These are phyloP conservation scores for Scaptomyza caliginosa DNA, from an alignment of 2,888 invertebrate species.

Conservation along the genomic window DNA sequence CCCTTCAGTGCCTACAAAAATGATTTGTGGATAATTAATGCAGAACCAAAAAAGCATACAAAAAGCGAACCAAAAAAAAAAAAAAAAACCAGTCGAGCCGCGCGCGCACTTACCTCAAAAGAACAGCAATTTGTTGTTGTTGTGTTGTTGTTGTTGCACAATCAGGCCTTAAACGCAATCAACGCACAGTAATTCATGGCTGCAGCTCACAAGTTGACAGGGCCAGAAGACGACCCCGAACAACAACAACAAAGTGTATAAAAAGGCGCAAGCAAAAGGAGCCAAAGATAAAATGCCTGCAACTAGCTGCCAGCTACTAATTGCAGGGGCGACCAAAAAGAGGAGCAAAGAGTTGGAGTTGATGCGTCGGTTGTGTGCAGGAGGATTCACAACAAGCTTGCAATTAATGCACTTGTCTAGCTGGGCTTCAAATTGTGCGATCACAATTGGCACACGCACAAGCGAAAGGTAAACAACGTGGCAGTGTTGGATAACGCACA, in stretches of 20 bases:
- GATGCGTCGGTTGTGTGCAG: background rate
- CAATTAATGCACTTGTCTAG: slow-evolving; percentile 38
- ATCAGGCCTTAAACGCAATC: slow-evolving; percentile 78
- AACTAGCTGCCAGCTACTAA: slow-evolving; percentile 67
- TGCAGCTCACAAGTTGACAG: slow-evolving; percentile 58
- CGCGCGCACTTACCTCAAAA: slow-evolving; percentile 50
- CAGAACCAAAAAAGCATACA: slow-evolving; percentile 45
- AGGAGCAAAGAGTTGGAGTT: background rate
- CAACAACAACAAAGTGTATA: background rate
- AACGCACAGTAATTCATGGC: slow-evolving; percentile 78
- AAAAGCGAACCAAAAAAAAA: slow-evolving; percentile 2
- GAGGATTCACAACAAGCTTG: slow-evolving; percentile 30
- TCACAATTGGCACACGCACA: slow-evolving; percentile 26
- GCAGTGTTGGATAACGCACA: slow-evolving; percentile 15
- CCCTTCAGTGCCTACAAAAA: slow-evolving; percentile 74
- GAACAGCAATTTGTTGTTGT: slow-evolving; percentile 60
- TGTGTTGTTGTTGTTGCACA: slow-evolving; percentile 45
- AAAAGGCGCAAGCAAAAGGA: background rate
- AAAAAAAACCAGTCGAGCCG: slow-evolving; percentile 58
- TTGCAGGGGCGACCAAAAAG: slow-evolving; percentile 41
- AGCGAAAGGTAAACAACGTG: background rate
- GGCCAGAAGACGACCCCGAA: slow-evolving; percentile 27
- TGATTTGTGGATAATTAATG: slow-evolving; percentile 80
- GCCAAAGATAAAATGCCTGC: slow-evolving; percentile 27
- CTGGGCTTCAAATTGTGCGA: slow-evolving; percentile 10